phyloP scores from a whole-genome alignment of 2,888 invertebrate genomes.

The Brachypterus glaber region DNA sequence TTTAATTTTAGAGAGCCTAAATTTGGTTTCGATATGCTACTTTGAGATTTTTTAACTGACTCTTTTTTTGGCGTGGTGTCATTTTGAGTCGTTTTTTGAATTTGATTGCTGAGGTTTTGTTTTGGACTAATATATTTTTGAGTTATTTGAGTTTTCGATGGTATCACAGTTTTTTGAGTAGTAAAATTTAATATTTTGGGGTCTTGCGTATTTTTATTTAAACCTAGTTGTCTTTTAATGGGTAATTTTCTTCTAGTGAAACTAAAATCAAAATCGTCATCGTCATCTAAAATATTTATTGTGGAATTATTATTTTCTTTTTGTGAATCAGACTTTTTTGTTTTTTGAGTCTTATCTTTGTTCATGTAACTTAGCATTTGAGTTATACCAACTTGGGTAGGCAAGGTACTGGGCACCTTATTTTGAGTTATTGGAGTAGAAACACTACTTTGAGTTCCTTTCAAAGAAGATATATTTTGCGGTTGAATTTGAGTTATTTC shows the following conservation, averaged over 20 bases:
- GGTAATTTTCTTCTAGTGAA: neutral
- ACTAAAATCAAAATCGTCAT: neutral
- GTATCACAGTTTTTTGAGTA: too few species aligned
- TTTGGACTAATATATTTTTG: too few species aligned
- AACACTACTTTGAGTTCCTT: too few species aligned
- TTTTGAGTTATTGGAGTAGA: neutral
- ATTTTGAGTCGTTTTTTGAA: too few species aligned
- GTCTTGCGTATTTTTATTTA: neutral
- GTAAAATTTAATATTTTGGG: too few species aligned
- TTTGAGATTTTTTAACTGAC: too few species aligned
- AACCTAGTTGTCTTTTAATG: neutral
- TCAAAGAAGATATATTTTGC: neutral
- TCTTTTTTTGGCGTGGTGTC: too few species aligned
- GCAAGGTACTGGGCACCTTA: slow-evolving; percentile 5
- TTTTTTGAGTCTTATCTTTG: slow-evolving; percentile 25
- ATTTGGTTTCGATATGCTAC: too few species aligned
- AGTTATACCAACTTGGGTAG: slow-evolving; percentile 22
- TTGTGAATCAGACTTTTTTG: slow-evolving; percentile 16
- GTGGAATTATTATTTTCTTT: slow-evolving; percentile 7
- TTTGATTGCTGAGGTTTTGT: too few species aligned
- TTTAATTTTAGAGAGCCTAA: too few species aligned
- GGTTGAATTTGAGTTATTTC: neutral
- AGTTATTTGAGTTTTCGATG: too few species aligned
- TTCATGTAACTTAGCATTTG: slow-evolving; percentile 37
- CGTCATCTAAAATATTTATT: neutral